Conservation (phyloP, 2,797 vertebrate genomes). For the Pseudochaenichthys georgianus region DNA sequence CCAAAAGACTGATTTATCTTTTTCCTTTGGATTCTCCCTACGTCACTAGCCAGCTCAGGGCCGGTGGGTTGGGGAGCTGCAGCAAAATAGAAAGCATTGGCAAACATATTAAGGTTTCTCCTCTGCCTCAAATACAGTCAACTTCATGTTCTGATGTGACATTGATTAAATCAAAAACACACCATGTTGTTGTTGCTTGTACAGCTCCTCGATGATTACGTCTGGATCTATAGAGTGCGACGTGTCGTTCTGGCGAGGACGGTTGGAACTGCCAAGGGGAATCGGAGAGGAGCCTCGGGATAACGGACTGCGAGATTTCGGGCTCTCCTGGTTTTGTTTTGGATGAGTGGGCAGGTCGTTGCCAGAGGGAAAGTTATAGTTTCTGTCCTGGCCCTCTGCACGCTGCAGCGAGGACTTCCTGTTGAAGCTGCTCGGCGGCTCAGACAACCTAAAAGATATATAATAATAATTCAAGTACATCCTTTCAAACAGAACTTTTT, state of each 20-base stretch:
- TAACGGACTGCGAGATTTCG: neutral
- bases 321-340: neutral
- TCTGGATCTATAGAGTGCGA: slow-evolving; percentile 35
- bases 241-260: neutral
- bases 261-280: neutral
- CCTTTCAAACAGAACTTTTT: too few species aligned
- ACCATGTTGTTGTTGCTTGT: slow-evolving; percentile 43
- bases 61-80: slow-evolving; percentile 55
- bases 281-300: neutral
- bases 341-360: neutral
- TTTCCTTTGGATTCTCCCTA: slow-evolving; percentile 28
- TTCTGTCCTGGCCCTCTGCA: neutral
- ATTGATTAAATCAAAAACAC: slow-evolving; percentile 5
- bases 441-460: slow-evolving; percentile 25
- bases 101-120: neutral
- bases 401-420: slow-evolving; percentile 2
- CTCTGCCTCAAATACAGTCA: neutral
- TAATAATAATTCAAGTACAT: too few species aligned
- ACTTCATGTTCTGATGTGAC: neutral
- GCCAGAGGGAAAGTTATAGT: neutral
- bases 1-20: neutral
- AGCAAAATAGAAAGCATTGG: neutral
- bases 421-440: neutral
- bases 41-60: slow-evolving; percentile 53
- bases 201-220: slow-evolving; percentile 61